Base-by-base conservation (phyloP, 2,888 invertebrate genomes). In the Mechanitis messenoides region DNA sequence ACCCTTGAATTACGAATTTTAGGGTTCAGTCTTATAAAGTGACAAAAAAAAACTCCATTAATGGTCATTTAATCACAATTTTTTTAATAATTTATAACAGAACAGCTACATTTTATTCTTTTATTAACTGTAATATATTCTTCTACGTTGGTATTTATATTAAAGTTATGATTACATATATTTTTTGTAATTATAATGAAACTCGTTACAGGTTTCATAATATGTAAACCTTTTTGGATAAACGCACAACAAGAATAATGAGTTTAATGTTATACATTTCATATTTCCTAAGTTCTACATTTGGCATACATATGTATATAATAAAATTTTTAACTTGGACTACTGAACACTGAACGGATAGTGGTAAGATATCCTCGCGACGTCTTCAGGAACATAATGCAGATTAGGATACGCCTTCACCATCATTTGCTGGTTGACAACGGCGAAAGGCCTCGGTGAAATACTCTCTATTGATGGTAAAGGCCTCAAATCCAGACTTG, bases 371-470 rank as follows among this genome's bases (percentile, higher is more conserved):
- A 90, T 87, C 74, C 89, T 83, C 0, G 89, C 76, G 0, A 89
- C 86, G 57, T 90, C 90, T 60, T 84, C 78, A 9, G 88, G 87
- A 2, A 83, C 84, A 61, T 88, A 89, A 71, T 88, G 89, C 33
- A 89, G 72, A 59, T 90, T 89, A 67, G 88, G 90, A 60, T 89
- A 90, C 0, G 89, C 89, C 59, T 90, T 90, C 63, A 89, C 87
- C 90, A 90, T 88, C 89, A 90, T 88, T 71, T 88, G 89, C 71
- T 90, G 89, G 66, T 88, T 89, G 46, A 88, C 85, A 1, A 89
- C 83, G 0, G 87, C 83, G 53, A 88, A 90, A 0, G 89, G 89
- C 53, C 90, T 74, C 1, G 89, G 84, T 0, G 90, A 87, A 53
- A 90, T 90, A 47, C 90, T 89, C 72, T 90, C 89, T n/a, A 90